Conservation (phyloP, 2,797 vertebrate species). For the Ara ararauna region DNA sequence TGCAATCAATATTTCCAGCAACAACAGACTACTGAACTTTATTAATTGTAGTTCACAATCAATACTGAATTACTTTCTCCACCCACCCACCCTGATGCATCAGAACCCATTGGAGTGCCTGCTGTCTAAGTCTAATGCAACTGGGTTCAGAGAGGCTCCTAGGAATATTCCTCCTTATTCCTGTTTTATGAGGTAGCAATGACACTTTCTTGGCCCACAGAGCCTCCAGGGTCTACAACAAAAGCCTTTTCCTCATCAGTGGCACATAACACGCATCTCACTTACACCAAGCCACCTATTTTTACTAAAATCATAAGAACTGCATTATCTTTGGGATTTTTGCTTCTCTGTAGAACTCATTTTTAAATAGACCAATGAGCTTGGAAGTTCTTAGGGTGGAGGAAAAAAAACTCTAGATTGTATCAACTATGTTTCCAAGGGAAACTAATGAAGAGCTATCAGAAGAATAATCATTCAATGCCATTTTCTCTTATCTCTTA, state of each 20-base stretch:
- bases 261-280: rapidly evolving
- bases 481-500: not conserved
- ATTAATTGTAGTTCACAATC: not conserved
- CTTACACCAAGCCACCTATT: not conserved
- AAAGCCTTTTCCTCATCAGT: not conserved
- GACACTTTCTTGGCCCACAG: not conserved
- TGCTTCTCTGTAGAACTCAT: not conserved
- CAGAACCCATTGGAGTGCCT: not conserved
- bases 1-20: not conserved
- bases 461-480: not conserved
- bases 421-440: not conserved
- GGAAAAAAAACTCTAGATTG: not conserved
- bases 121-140: not conserved
- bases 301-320: not conserved
- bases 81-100: not conserved
- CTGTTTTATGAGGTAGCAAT: not conserved
- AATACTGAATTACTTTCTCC: not conserved
- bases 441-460: not conserved
- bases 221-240: not conserved
- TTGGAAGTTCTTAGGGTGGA: not conserved
- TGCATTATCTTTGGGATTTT: not conserved
- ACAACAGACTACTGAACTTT: not conserved
- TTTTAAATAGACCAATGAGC: not conserved
- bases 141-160: rapidly evolving
- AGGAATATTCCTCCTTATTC: not conserved